A percentile compares a stretch with the other conserved stretches of the same genome.
These are phyloP conservation scores for Chionis minor DNA, from an alignment of 2,113 vertebrate genomes.

Conservation along the genomic window DNA sequence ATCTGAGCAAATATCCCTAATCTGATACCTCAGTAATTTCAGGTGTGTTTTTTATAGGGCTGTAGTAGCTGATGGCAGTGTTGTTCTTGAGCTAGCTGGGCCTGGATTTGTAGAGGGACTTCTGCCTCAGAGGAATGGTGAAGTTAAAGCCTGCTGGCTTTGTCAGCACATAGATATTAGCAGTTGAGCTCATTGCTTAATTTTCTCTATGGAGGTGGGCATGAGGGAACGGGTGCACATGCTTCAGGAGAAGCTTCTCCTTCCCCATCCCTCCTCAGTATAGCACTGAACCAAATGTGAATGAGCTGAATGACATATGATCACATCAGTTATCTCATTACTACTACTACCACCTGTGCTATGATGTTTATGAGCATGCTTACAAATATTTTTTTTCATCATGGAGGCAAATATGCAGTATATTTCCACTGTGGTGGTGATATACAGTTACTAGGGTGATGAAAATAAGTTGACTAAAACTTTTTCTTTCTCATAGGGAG, in stretches of 20 bases:
- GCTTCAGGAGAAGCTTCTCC: background rate
- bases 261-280: background rate
- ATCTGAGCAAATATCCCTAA: background rate
- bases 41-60: background rate
- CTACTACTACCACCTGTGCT: accelerated
- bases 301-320: background rate
- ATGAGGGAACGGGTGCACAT: background rate
- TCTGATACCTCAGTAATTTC: background rate
- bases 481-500: conserved; percentile 81
- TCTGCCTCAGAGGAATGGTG: background rate
- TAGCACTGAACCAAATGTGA: background rate
- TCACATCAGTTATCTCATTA: background rate
- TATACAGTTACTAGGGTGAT: background rate
- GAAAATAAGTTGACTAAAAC: background rate
- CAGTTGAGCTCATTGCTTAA: background rate
- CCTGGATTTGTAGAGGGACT: background rate
- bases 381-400: background rate
- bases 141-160: background rate
- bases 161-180: background rate
- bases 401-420: background rate
- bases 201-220: background rate
- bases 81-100: background rate
- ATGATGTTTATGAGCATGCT: background rate
- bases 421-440: background rate
- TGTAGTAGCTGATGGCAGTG: background rate